phyloP scores from a whole-genome alignment of 1,140 invertebrate genomes.

The Pogonus chalceus region DNA sequence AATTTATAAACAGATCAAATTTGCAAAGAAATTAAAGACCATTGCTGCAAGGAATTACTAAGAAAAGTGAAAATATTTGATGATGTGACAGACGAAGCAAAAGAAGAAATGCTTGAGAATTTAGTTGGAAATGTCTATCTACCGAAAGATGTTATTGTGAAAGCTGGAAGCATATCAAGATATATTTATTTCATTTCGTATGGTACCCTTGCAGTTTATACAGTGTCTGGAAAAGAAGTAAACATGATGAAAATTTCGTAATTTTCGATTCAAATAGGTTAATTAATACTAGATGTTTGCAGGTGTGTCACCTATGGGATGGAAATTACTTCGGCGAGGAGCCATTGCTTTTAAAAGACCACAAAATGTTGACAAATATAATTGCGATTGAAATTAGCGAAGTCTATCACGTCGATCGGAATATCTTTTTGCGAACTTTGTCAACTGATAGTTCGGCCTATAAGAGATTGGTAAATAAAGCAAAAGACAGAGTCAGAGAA shows the following conservation, averaged over 20 bases:
- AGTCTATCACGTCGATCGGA: constrained; percentile 37
- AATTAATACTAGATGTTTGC: background rate
- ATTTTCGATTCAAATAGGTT: background rate
- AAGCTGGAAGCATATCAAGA: background rate
- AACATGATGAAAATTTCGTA: background rate
- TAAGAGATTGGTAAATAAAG: background rate
- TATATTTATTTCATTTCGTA: background rate
- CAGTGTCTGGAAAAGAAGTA: background rate
- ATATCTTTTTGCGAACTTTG: constrained; percentile 30
- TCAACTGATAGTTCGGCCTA: background rate
- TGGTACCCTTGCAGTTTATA: background rate
- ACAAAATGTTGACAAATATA: constrained; percentile 39
- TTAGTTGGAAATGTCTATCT: background rate
- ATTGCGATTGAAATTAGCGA: constrained; percentile 46
- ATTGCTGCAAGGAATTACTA: background rate
- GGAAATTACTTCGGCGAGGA: constrained; percentile 31
- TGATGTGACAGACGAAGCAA: background rate
- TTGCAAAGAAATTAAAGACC: background rate
- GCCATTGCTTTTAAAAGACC: constrained; percentile 39
- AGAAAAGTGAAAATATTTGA: background rate
- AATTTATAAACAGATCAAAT: background rate
- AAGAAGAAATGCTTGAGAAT: background rate
- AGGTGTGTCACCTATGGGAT: constrained; percentile 29
- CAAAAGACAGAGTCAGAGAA: background rate
- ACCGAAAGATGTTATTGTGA: background rate